Base-by-base conservation (phyloP, 2,888 invertebrate genomes). In the Galeopsomyia nigrocyanea region DNA sequence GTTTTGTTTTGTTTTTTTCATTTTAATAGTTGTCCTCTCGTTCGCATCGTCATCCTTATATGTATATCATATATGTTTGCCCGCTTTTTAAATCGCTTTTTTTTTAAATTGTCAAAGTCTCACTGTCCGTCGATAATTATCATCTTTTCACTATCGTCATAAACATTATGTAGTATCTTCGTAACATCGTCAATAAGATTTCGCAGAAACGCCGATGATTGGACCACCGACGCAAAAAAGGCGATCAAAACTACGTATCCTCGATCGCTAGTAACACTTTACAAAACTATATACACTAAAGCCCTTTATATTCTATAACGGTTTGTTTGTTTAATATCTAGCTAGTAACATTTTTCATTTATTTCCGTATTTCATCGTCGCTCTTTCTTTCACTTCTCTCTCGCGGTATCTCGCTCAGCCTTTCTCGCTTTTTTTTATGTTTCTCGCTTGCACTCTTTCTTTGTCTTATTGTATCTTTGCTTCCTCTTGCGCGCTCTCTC, bases 281-380 rank as follows among this genome's bases (percentile, higher is more conserved):
- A 84, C 82, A 86, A 85, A 86, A 86, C 85, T 86, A 86, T 86
- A 80, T 86, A 85, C 86, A 85, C 84, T 84, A 84, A 85, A 85
- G 83, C 84, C 80, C 79, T 82, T 84, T 81, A 79, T 79, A 76
- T 71, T 79, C 81, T 83, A 81, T 77, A 81, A 83, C 79, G 76
- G 75, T 79, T 75, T 39, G 26, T 26, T 39, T 39, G 10, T 39
- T 39, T 79, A 77, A 77, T 72, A 71, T 77, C 77, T 80, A 79
- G 77, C 79, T 80, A 82, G 77, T 78, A 81, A 80, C 79, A 80
- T 79, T 78, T 76, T 78, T 75, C 71, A 16, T 68, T 47, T 51
- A 55, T 66, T 49, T 69, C 62, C 69, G 50, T 58, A 65, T 62
- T 73, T 75, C 63, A 63, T 76, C 58, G 39, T 39, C 10, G 10